Base-by-base conservation (phyloP, 2,113 vertebrate genomes). In the Psilopogon haemacephalus region DNA sequence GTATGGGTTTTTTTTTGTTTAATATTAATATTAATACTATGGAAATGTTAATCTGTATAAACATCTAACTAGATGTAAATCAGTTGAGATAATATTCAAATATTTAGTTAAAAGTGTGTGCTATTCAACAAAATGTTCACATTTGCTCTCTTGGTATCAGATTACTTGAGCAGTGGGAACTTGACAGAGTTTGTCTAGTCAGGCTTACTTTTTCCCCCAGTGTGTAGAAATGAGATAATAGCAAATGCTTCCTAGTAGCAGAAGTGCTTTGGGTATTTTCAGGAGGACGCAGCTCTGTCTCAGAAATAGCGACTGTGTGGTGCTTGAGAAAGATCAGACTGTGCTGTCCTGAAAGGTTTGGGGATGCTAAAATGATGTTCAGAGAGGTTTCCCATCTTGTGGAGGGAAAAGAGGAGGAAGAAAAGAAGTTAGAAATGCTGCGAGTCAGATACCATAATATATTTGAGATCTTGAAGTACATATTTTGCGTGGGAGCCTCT, bases 201-300 rank as follows among this genome's bases (percentile, higher is more conserved):
- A 64, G 37, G 12, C 5, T 50, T 42, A 15, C 44, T 63, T 28
- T 1, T 1, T 7, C 3, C 5, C 12, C 8, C 16, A 10, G 3
- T 32, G 13, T 42, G 24, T 67, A 56, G 65, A 81, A 81, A 60
- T 32, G 15, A 16, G 11, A 13, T 56, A 62, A n/a, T 3, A 54
- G 5, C 26, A 59, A 74, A 5, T 56, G 4, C 8, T 63, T 88
- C 77, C 30, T 65, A 70, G n/a, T 26, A 77, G 21, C 6, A 56
- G 33, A 86, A 86, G 17, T 35, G 35, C n/a, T 78, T 67, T 14
- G 12, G 18, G 35, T 62, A 64, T 79, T 79, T 65, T 30, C 64
- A 50, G 0, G 0, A 8, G 5, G 5, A 35, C 32, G 5, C 17
- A 54, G 13, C 9, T 48, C 1, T 75, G 4, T 46, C 58, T 75